A percentile compares a stretch with the other conserved stretches of the same genome.
Conservation (phyloP, 2,888 invertebrate species). For the Drosophila parthenogenetica region DNA sequence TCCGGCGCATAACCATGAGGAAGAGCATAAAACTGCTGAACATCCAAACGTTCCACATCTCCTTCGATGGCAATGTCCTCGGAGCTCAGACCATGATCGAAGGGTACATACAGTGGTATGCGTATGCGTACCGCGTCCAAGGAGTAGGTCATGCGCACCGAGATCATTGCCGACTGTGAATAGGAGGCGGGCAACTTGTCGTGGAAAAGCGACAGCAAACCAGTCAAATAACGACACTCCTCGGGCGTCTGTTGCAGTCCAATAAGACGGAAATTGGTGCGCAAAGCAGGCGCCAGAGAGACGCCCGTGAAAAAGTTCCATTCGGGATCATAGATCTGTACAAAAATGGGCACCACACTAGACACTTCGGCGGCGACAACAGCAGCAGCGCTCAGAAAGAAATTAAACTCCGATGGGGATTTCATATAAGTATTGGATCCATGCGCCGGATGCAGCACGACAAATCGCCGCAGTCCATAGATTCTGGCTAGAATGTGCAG, state of each 20-base stretch:
- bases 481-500: slow-evolving; percentile 88
- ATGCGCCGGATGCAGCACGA: slow-evolving; percentile 90
- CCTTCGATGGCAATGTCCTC: slow-evolving; percentile 63
- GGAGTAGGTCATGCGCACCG: slow-evolving; percentile 89
- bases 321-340: slow-evolving; percentile 94
- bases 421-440: slow-evolving; percentile 85
- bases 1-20: slow-evolving; percentile 95
- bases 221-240: slow-evolving; percentile 93
- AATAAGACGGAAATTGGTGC: slow-evolving; percentile 95
- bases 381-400: slow-evolving; percentile 91
- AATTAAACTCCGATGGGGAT: slow-evolving; percentile 90
- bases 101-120: slow-evolving; percentile 77
- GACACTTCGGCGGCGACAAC: slow-evolving; percentile 93
- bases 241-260: slow-evolving; percentile 92
- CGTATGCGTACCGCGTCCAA: slow-evolving; percentile 84
- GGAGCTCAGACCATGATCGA: slow-evolving; percentile 59
- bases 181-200: slow-evolving; percentile 91
- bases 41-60: slow-evolving; percentile 45
- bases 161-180: slow-evolving; percentile 88
- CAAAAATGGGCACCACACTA: slow-evolving; percentile 91
- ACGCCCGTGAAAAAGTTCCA: slow-evolving; percentile 91
- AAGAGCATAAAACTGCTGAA: slow-evolving; percentile 86
- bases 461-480: slow-evolving; percentile 94
- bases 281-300: slow-evolving; percentile 89
- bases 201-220: slow-evolving; percentile 94